Conservation (phyloP, 1,140 invertebrate species). For the Rhopalosiphum maidis region DNA sequence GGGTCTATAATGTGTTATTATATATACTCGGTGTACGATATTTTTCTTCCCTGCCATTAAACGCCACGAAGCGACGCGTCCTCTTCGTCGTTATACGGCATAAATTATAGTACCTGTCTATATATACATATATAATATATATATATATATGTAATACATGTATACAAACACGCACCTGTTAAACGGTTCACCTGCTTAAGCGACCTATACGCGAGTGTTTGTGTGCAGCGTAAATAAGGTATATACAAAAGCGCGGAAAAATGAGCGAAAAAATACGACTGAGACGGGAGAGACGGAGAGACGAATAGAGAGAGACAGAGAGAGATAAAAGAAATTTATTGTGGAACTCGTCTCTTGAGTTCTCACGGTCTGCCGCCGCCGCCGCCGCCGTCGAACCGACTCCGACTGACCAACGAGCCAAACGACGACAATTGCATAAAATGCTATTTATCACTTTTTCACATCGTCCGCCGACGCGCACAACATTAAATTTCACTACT, state of each 20-base stretch:
- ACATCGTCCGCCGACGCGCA: not conserved
- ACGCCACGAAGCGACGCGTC: not conserved
- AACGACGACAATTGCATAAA: slow-evolving; percentile 10
- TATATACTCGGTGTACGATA: not conserved
- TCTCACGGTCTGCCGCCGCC: not conserved
- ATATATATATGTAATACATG: not conserved
- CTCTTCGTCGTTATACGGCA: not conserved
- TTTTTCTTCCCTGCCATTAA: slow-evolving; percentile 11
- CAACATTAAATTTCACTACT: not conserved
- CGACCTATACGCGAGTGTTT: not conserved
- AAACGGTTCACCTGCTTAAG: slow-evolving; percentile 12
- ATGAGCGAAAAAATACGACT: not conserved
- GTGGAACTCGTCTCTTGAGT: not conserved
- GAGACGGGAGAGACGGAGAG: not conserved
- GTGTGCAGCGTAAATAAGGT: not conserved
- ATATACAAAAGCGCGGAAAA: not conserved
- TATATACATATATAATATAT: not conserved
- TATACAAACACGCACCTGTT: slow-evolving; percentile 18
- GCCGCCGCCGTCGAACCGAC: not conserved
- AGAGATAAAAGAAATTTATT: not conserved
- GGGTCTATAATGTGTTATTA: not conserved
- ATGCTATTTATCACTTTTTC: slow-evolving; percentile 17
- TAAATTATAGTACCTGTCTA: not conserved
- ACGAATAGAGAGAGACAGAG: not conserved
- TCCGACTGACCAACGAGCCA: not conserved